A percentile compares a stretch with the other conserved stretches of the same genome.
These are phyloP conservation scores for Hemithea aestivaria DNA, from an alignment of 2,888 invertebrate genomes.

Conservation along the genomic window DNA sequence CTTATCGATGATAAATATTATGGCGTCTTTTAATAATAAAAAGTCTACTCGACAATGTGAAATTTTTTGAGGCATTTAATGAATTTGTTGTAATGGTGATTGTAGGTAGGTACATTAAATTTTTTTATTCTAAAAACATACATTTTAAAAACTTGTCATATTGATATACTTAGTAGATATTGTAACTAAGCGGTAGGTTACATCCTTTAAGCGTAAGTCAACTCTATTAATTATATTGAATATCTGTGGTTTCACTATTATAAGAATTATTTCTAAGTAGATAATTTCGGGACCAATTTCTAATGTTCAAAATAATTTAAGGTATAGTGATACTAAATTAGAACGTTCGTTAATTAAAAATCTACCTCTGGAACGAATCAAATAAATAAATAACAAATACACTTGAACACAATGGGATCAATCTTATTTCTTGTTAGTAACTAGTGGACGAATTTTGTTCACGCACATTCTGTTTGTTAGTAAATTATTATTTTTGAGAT, in stretches of 20 bases:
- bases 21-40: too few species aligned
- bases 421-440: slow-evolving; percentile 6
- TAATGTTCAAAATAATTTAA: background rate
- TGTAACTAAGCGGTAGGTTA: too few species aligned
- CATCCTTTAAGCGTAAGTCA: too few species aligned
- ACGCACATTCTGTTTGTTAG: slow-evolving; percentile 59
- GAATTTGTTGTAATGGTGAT: too few species aligned
- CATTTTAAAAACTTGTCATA: too few species aligned
- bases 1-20: too few species aligned
- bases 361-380: slow-evolving; percentile 9
- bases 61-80: too few species aligned
- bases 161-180: too few species aligned
- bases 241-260: background rate
- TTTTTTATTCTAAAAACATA: too few species aligned
- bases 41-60: too few species aligned
- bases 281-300: slow-evolving; percentile 17
- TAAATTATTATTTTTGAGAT: slow-evolving; percentile 79
- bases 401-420: slow-evolving; percentile 11
- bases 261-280: slow-evolving; percentile 12
- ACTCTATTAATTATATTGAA: too few species aligned
- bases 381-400: slow-evolving; percentile 6
- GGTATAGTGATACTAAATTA: slow-evolving; percentile 7
- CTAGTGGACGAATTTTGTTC: slow-evolving; percentile 24
- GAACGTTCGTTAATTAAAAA: slow-evolving; percentile 9
- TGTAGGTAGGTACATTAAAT: too few species aligned